Conservation (phyloP, 2,888 invertebrate species). For the Agrilus mali region DNA sequence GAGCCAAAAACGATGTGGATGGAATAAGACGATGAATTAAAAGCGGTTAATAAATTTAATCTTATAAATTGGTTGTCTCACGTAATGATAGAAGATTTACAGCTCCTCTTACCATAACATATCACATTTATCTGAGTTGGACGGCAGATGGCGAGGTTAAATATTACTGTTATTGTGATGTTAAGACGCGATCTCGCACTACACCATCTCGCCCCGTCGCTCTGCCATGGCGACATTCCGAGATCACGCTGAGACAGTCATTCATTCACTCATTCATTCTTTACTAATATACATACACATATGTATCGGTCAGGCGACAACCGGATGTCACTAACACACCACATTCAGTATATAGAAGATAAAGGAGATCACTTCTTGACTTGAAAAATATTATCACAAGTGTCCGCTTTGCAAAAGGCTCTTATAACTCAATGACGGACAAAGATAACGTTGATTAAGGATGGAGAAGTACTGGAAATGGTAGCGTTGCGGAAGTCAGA, state of each 20-base stretch:
- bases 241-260: constrained; percentile 23
- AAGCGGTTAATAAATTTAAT: constrained; percentile 32
- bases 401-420: too few relatives aligned
- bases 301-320: too few relatives aligned
- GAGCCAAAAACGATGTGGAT: too few relatives aligned
- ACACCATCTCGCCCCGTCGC: constrained; percentile 17
- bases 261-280: not conserved
- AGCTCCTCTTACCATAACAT: constrained; percentile 22
- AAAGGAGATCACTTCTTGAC: too few relatives aligned
- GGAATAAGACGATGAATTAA: constrained; percentile 17
- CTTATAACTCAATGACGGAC: too few relatives aligned
- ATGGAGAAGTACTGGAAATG: too few relatives aligned
- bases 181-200: constrained; percentile 29
- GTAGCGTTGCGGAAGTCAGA: too few relatives aligned
- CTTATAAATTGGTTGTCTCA: constrained; percentile 33
- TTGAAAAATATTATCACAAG: too few relatives aligned
- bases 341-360: too few relatives aligned
- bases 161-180: constrained; percentile 32
- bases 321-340: too few relatives aligned
- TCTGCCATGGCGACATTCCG: constrained; percentile 25
- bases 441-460: too few relatives aligned
- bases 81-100: constrained; percentile 31
- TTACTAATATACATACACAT: not conserved
- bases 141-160: constrained; percentile 24
- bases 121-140: constrained; percentile 23